These are phyloP conservation scores for Cynocephalus volans DNA, from an alignment of 2,113 vertebrate species.

Conservation along the genomic window DNA sequence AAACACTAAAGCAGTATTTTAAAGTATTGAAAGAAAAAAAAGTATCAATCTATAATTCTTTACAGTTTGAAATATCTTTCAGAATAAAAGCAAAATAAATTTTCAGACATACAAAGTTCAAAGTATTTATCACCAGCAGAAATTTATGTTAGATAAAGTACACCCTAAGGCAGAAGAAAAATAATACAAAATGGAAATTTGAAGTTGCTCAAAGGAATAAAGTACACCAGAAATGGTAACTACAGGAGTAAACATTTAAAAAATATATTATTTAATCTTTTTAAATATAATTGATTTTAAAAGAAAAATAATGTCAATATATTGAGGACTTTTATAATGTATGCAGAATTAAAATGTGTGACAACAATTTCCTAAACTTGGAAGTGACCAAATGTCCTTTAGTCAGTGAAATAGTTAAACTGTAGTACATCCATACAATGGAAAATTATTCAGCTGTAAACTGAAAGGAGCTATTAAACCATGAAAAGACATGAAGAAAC, in stretches of 20 bases:
- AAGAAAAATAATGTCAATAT: not conserved
- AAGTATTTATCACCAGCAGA: not conserved
- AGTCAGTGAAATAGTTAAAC: too few relatives aligned
- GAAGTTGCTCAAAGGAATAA: not conserved
- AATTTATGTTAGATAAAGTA: not conserved
- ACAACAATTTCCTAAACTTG: not conserved
- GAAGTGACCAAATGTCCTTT: too few relatives aligned
- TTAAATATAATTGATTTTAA: not conserved
- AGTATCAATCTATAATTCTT: not conserved
- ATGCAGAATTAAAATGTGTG: not conserved
- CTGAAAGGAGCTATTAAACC: too few relatives aligned
- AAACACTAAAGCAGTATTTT: not conserved
- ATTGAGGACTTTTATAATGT: not conserved
- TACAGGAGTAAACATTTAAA: not conserved
- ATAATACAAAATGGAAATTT: not conserved
- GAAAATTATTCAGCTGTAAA: too few relatives aligned
- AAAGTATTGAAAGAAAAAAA: not conserved
- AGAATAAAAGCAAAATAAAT: conserved; percentile 23
- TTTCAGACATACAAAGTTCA: not conserved
- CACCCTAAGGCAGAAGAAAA: not conserved
- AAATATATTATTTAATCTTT: not conserved
- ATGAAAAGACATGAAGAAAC: too few relatives aligned
- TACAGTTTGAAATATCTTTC: not conserved
- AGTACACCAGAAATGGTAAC: not conserved
- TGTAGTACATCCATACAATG: too few relatives aligned